Evolutionary conservation across 2,888 invertebrate genomes (phyloP), one percentile per base, ranked within the genome.

Genomic region (Salticus scenicus): DNA sequence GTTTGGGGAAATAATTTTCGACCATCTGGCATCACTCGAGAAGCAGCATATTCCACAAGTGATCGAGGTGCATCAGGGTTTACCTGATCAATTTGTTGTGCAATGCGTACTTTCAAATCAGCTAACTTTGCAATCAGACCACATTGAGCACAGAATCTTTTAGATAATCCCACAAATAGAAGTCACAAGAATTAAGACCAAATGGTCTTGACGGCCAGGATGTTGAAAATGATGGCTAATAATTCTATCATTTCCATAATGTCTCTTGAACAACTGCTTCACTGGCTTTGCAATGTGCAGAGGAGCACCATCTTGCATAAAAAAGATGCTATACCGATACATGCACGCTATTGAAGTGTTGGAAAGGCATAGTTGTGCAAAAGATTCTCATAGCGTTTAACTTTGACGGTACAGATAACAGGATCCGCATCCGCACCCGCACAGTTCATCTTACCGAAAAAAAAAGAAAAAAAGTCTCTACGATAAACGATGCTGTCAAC

Each of bases 81-180:
- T n/a, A 33, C 10, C 1, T 31, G 30, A 10, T 17, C 1, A 31
- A 73, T 73, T 24, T 57, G 27, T 31, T 73, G 57, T n/a, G 57
- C 17, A 33, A 73, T 73, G 0, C 73, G 24, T 73, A 33, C 0
- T 33, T 73, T 73, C 57, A 63, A 73, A 17, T 57, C 63, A 63
- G 57, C 57, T 57, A 73, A 57, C n/a, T 73, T 28, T 57, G 30
- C 7, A 51, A 57, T 73, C n/a, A 1, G 17, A 8, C 14, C 30
- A 31, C 31, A n/a, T n/a, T 72, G 47, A 30, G 57, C 2, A 33
- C 63, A 63, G 31, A 31, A 63, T 27, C n/a, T 28, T 73, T 73
- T 5, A 57, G 30, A 7, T 31, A 63, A 30, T 57, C 57, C 64
- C 27, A 64, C 12, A 75, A 41, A 10, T 28, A 75, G 64, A 73